Conservation (phyloP, 2,888 invertebrate genomes). For the Sacculina carcini region DNA sequence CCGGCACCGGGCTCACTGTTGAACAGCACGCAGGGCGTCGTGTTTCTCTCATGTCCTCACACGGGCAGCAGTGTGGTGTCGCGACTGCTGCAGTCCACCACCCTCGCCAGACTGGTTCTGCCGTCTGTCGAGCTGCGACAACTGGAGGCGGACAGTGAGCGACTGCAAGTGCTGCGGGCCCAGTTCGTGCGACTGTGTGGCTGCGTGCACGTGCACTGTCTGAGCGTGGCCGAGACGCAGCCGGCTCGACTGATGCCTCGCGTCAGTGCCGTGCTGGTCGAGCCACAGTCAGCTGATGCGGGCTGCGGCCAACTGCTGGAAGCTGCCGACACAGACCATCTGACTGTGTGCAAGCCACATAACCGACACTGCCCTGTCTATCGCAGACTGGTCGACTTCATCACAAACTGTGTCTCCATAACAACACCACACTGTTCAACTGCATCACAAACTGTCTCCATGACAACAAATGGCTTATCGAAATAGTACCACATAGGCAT, state of each 20-base stretch:
- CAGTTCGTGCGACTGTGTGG: not conserved
- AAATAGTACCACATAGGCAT: no score
- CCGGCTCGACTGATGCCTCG: not conserved
- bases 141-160: not conserved
- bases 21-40: slow-evolving; percentile 7
- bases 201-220: no score
- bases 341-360: not conserved
- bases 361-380: no score
- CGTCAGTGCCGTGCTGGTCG: not conserved
- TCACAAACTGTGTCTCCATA: no score
- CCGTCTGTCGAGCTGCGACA: slow-evolving; percentile 6
- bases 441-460: no score
- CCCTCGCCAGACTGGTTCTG: slow-evolving; percentile 4
- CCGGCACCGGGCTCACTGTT: no score
- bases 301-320: not conserved
- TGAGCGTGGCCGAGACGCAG: not conserved
- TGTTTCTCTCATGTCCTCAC: slow-evolving; percentile 12
- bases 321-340: not conserved
- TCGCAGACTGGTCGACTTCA: no score
- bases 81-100: not conserved
- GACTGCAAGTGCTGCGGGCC: not conserved
- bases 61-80: slow-evolving; percentile 10
- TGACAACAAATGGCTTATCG: no score
- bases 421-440: no score
- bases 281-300: not conserved